Evolutionary conservation across 1,140 invertebrate genomes (phyloP).

Genomic region (Cotesia vestalis): DNA sequence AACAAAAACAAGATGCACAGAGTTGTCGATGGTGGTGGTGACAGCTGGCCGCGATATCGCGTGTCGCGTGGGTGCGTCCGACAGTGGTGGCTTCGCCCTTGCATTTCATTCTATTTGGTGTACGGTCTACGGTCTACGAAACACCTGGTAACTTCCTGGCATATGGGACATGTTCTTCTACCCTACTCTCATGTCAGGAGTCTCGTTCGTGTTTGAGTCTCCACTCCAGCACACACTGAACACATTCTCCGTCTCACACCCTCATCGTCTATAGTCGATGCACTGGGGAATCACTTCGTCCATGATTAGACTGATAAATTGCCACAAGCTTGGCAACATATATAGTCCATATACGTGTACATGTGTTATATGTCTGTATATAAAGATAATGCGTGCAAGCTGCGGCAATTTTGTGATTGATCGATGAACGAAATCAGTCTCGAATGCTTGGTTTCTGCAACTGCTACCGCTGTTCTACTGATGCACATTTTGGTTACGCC

Average conservation of each 20-base stretch:
- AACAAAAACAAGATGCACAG: constrained; percentile 20
- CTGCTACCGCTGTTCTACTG: constrained; percentile 8
- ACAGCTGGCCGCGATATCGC: constrained; percentile 53
- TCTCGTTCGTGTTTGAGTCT: background rate
- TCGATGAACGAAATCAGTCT: constrained; percentile 40
- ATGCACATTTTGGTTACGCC: constrained; percentile 5
- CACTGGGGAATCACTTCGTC: constrained; percentile 48
- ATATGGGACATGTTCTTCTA: constrained; percentile 43
- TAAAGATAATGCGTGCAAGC: constrained; percentile 23
- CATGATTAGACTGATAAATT: constrained; percentile 57
- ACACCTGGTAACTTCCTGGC: constrained; percentile 57
- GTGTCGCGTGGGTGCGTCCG: constrained; percentile 44
- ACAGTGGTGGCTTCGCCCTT: constrained; percentile 11
- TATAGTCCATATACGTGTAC: background rate
- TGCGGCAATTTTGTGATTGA: constrained; percentile 54
- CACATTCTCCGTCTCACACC: constrained; percentile 10
- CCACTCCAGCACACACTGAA: no score
- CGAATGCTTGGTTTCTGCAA: constrained; percentile 15
- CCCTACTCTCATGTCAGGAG: background rate
- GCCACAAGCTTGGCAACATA: constrained; percentile 26
- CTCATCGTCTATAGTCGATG: constrained; percentile 22
- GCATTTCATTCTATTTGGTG: background rate
- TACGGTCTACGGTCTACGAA: constrained; percentile 30
- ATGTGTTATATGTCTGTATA: no score
- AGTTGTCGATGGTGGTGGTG: constrained; percentile 38